Conservation (phyloP, 2,797 vertebrate genomes). For the Thalassophryne amazonica region DNA sequence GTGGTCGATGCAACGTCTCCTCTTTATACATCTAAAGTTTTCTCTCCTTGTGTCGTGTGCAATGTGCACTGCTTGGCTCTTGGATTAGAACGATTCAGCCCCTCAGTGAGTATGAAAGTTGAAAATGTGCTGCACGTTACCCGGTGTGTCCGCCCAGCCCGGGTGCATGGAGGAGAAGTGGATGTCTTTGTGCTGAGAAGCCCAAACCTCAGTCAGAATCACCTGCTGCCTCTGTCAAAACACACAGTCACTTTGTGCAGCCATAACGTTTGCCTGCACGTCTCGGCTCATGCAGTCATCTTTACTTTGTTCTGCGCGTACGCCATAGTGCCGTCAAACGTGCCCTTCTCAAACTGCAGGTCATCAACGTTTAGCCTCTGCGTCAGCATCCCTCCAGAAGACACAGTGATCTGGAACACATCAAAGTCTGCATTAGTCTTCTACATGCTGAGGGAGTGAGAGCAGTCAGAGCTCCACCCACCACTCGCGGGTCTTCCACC, state of each 20-base stretch:
- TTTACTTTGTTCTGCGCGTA: constrained; percentile 88
- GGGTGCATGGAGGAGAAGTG: constrained; percentile 87
- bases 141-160: constrained; percentile 86
- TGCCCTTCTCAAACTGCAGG: constrained; percentile 79
- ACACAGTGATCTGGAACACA: constrained; percentile 79
- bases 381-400: constrained; percentile 87
- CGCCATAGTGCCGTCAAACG: constrained; percentile 82
- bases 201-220: constrained; percentile 83
- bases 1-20: no score
- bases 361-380: constrained; percentile 82
- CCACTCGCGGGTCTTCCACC: constrained; percentile 83
- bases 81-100: no score
- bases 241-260: neutral
- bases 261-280: neutral
- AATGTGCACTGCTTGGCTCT: no score
- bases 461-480: constrained; percentile 53
- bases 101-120: no score
- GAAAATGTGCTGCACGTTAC: no score
- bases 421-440: no score
- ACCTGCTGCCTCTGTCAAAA: constrained; percentile 83
- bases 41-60: no score
- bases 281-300: neutral
- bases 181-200: constrained; percentile 72
- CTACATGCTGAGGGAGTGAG: neutral
- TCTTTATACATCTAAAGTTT: no score